Evolutionary conservation across 2,797 vertebrate genomes (phyloP), one percentile per base, ranked within the genome.

Genomic region (Typhlichthys eigenmanni): DNA sequence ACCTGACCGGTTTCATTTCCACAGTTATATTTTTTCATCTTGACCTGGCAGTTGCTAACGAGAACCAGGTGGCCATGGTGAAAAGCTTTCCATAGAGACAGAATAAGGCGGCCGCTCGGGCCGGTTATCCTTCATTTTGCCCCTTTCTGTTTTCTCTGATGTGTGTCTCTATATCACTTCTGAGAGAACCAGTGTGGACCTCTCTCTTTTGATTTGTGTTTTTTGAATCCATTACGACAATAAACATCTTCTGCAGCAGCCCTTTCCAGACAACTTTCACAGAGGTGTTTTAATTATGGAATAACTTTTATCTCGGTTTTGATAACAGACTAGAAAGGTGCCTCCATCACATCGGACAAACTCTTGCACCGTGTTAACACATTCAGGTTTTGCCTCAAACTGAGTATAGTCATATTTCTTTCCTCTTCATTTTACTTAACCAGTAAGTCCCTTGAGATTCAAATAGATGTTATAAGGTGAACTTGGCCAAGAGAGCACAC

Each of bases 1-100:
- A 38, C 69, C 13, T 13, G 52, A 64, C 29, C 48, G 61, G 57
- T 67, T 80, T 84, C 57, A 74, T 75, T 83, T 85, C 69, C 46
- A 59, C 49, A 47, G 14, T 0, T 47, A 46, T 66, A 49, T 46
- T 57, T 66, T 69, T 67, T 68, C 32, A 52, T 77, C 66, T 71
- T 55, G 53, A 74, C 55, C 56, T 62, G 14, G 57, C 62, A 56
- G 54, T 14, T 71, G 69, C 45, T 60, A 61, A 73, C 24, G 69
- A 62, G 75, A 69, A 74, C 17, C 71, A 65, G 62, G 48, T 69
- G 59, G 59, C 48, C 34, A 58, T 55, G 19, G 52, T 49, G 56
- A 70, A 73, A 75, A 66, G 47, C 54, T 74, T 78, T 75, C 55
- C 58, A 65, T 81, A 64, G 55, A 75, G 45, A 76, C 53, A 45